Evolutionary conservation across 2,797 vertebrate genomes (phyloP).

Genomic region (Coccyzus lansbergi): DNA sequence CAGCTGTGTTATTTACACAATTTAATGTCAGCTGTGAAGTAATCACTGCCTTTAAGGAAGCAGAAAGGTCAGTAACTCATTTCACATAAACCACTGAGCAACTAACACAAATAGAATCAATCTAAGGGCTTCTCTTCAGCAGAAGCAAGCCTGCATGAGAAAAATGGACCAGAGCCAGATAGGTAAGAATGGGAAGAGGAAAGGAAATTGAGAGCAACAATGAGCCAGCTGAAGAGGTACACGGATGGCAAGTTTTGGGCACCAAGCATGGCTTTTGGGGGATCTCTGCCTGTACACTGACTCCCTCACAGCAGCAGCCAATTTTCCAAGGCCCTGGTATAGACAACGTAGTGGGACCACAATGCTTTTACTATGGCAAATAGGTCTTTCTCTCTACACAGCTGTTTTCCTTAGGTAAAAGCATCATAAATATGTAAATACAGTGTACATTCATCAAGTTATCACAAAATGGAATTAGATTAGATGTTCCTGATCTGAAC

Average conservation of each 20-base stretch:
- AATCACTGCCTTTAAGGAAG: neutral
- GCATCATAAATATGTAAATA: too few species aligned
- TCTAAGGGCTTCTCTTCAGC: neutral
- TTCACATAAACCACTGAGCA: neutral
- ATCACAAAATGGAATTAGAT: neutral
- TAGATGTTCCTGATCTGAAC: neutral
- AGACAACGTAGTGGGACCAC: neutral
- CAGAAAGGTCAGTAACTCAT: neutral
- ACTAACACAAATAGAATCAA: neutral
- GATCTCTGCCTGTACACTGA: neutral
- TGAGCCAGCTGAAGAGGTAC: neutral
- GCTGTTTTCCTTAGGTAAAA: neutral
- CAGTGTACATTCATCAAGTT: neutral
- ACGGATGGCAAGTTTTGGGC: neutral
- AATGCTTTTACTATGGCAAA: neutral
- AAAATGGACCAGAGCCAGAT: neutral
- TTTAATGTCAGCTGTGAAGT: neutral
- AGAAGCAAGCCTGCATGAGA: neutral
- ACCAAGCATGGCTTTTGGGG: neutral
- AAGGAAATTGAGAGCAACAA: neutral
- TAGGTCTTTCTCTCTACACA: neutral
- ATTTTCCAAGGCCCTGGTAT: neutral
- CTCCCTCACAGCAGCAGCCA: neutral
- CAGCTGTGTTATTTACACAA: neutral
- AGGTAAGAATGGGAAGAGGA: neutral